phyloP scores from a whole-genome alignment of 2,113 vertebrate genomes.

The Helogale parvula region DNA sequence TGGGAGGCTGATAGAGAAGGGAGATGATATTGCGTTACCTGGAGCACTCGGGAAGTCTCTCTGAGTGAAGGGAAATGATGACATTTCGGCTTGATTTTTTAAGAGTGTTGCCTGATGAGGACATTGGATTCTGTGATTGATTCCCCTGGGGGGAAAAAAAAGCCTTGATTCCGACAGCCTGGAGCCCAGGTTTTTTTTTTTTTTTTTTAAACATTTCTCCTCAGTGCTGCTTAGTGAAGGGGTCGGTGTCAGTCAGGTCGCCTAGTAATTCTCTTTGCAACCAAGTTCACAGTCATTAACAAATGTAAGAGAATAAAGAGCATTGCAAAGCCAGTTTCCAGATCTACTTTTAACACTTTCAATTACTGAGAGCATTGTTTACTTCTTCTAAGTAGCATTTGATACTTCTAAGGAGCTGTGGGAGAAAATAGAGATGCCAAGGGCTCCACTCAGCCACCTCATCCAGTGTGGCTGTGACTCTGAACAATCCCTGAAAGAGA shows the following conservation, averaged over 20 bases:
- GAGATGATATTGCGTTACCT: neutral
- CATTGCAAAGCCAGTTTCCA: slow-evolving; percentile 49
- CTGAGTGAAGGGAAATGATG: neutral
- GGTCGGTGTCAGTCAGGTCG: neutral
- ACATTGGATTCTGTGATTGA: neutral
- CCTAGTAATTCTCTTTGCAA: slow-evolving; percentile 17
- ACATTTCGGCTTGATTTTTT: neutral
- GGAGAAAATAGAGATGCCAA: neutral
- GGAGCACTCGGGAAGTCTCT: neutral
- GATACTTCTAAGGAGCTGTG: neutral
- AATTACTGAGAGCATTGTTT: neutral
- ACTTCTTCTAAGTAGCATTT: neutral
- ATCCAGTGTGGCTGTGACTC: neutral
- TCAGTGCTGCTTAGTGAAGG: neutral
- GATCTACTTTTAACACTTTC: neutral
- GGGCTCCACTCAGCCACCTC: rapidly evolving
- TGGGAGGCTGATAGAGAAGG: neutral
- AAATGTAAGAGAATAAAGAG: slow-evolving; percentile 26
- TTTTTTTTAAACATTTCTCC: slow-evolving; percentile 14
- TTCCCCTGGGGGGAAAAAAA: neutral
- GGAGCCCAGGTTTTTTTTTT: neutral
- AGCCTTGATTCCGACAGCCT: neutral
- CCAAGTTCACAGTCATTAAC: slow-evolving; percentile 51
- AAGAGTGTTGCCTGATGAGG: neutral
- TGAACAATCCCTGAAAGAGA: too few species aligned